phyloP scores from a whole-genome alignment of 2,797 vertebrate species.

The Amazonetta brasiliensis region DNA sequence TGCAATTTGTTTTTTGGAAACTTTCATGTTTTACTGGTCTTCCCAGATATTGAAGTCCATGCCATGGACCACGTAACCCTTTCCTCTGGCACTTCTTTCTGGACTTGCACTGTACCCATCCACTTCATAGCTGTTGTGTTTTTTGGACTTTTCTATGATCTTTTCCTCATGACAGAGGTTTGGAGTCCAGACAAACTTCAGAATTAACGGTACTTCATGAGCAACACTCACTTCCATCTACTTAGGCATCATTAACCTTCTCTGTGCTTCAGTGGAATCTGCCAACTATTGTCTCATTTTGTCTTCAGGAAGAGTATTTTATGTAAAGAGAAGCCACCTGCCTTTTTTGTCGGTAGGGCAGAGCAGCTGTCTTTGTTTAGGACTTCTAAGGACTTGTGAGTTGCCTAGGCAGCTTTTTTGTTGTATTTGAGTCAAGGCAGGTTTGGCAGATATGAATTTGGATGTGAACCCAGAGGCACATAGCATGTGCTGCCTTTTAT shows the following conservation, averaged over 20 bases:
- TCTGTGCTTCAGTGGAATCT: background rate
- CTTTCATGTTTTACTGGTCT: background rate
- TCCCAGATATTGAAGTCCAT: background rate
- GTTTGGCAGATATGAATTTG: background rate
- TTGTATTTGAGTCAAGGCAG: background rate
- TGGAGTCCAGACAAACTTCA: background rate
- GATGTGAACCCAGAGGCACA: background rate
- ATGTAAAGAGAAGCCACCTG: background rate
- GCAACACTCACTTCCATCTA: background rate
- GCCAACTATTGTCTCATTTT: background rate
- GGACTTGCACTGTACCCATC: background rate
- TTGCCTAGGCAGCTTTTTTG: background rate
- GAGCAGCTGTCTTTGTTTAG: conserved; percentile 4
- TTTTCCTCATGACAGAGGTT: background rate
- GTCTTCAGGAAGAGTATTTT: background rate
- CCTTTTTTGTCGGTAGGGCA: background rate
- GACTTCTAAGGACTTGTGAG: background rate
- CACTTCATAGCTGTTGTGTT: background rate
- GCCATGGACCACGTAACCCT: background rate
- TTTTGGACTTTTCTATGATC: background rate
- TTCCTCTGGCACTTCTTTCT: background rate
- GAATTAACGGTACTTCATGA: background rate
- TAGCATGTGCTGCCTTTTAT: background rate
- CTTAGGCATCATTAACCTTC: background rate
- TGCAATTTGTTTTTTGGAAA: background rate